These are phyloP conservation scores for Allenopithecus nigroviridis DNA, from an alignment of 2,797 vertebrate genomes.

Conservation along the genomic window DNA sequence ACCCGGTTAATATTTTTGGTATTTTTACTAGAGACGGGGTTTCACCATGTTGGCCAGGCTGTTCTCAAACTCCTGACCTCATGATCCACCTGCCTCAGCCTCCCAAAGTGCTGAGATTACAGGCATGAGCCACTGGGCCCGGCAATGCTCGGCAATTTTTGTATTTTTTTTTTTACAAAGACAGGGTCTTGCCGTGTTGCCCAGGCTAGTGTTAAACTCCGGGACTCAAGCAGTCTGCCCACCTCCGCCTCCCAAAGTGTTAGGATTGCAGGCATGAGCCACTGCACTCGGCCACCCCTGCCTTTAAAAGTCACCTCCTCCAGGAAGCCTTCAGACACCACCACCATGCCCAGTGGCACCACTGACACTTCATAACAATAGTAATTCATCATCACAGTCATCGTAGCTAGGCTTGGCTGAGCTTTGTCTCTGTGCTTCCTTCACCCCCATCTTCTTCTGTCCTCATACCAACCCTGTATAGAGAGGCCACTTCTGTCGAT, in stretches of 20 bases:
- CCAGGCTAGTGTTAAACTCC: not conserved
- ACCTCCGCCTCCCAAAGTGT: too few relatives aligned
- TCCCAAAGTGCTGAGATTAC: too few relatives aligned
- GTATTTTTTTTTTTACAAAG: not conserved
- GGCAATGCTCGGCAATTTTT: not conserved
- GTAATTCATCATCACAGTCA: not conserved
- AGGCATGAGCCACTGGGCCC: too few relatives aligned
- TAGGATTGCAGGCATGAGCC: too few relatives aligned
- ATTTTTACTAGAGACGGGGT: too few relatives aligned
- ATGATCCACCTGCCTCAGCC: too few relatives aligned
- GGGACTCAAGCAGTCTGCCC: too few relatives aligned
- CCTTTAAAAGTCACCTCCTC: not conserved
- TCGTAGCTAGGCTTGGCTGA: not conserved
- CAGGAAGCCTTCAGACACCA: not conserved
- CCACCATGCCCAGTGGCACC: not conserved
- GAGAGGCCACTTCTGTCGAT: not conserved
- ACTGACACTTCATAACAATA: not conserved
- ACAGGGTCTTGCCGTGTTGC: not conserved
- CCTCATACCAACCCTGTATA: not conserved
- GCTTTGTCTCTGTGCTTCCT: not conserved
- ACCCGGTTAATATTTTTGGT: too few relatives aligned
- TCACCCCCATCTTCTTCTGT: not conserved
- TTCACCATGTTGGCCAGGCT: too few relatives aligned
- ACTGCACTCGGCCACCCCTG: too few relatives aligned
- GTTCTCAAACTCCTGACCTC: too few relatives aligned